Evolutionary conservation across 1,140 invertebrate species (phyloP), one percentile per base, ranked within the genome.

Genomic region (Heliconius melpomene): DNA sequence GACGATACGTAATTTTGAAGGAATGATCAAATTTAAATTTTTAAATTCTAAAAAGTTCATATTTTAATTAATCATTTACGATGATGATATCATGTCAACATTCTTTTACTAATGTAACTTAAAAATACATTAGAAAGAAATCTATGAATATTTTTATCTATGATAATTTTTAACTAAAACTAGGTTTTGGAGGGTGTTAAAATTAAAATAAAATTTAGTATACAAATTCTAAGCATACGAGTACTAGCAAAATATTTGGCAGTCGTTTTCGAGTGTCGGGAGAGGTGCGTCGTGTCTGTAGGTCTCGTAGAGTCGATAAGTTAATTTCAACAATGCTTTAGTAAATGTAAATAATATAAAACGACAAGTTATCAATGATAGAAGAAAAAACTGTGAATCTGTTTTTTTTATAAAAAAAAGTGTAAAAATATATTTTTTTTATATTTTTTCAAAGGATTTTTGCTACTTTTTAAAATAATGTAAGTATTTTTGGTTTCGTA

Each of bases 201-300:
- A 9, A 2, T 26, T 66, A 26, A 66, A 66, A 66, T 26, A 66
- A n/a, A 29, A 66, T 29, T 26, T 26, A 26, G 16, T 23, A 57
- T 26, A 66, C 23, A 29, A 26, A 29, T 66, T 26, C n/a, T 66
- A 66, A 13, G 23, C 54, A 8, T 26, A 66, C 60, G 23, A 66
- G 23, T 29, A 29, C 23, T 5, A 50, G 46, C 40, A 23, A 74
- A 46, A 74, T 50, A 75, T 54, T 75, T 36, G 70, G 13, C 71
- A 78, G 76, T 78, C 70, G 38, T 78, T 72, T 52, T 23, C 70
- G 36, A 78, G 70, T 52, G 32, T 54, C 46, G 18, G 71, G 18
- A 78, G 46, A 52, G 76, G 46, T n/a, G 50, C 29, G 74, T 66
- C 57, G 74, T 46, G 74, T 76, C 52, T 72, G 71, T 40, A 36